Base-by-base conservation (phyloP, 30 jellyfish, hydroid and myxozoan genomes). In the Aurelia aurita complex sp. Pacific region DNA sequence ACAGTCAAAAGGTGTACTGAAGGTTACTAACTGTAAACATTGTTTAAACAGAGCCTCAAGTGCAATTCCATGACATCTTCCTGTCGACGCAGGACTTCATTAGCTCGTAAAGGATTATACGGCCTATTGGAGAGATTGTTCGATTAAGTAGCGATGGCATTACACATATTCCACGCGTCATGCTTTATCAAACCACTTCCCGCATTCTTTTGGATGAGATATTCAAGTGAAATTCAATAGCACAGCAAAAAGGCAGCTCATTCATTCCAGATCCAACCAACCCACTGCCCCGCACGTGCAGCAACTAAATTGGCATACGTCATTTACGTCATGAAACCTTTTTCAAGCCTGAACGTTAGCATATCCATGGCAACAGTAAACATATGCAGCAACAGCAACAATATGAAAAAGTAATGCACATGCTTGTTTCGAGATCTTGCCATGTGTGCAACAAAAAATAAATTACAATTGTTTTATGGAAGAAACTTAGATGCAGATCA, bases 121-220 rank as follows among this genome's bases (percentile, higher is more conserved):
- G 87, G 87, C 67, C 87, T 68, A 59, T 63, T 38, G 87, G 60
- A 0, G 12, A 46, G 57, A 46, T 46, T 46, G 57, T 36, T 65
- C 34, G 69, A 78, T 78, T 36, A 67, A 43, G 68, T 43, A 2
- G 46, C 43, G 74, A 79, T 69, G 81, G 68, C 64, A 67, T 16
- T 40, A 13, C 74, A 72, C 52, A 50, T 79, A 80, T 64, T 65
- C 50, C 50, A 79, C 23, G 57, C 73, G 62, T 65, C 81, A 63
- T 64, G 62, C 77, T 36, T 32, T 42, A 29, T 66, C 59, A 33
- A 38, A 81, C 90, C 90, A 81, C 91, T 70, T 82, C 91, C 91
- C 85, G 91, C 91, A 70, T 82, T 82, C 91, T 29, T 57, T 60
- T 71, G 64, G 63, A 36, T 64, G 81, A 57, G 69, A n/a, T 52